Evolutionary conservation across 2,113 vertebrate genomes (phyloP).

Genomic region (Leptobrachium leishanense): DNA sequence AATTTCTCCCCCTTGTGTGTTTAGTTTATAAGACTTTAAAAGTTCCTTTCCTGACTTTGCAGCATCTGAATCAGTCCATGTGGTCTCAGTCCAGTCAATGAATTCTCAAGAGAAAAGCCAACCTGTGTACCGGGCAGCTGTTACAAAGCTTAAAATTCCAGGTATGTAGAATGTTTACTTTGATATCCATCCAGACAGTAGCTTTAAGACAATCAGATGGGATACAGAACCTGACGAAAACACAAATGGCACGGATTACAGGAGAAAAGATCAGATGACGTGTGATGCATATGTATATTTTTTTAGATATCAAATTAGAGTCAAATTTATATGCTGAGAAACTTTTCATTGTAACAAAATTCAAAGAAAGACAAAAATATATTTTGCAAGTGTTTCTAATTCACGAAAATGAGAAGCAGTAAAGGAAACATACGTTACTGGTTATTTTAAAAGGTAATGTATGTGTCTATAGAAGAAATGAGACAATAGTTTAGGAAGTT

Average conservation of each 20-base stretch:
- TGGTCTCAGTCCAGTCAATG: slow-evolving; percentile 90
- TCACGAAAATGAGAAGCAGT: background rate
- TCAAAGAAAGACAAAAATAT: slow-evolving; percentile 11
- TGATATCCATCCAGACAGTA: slow-evolving; percentile 19
- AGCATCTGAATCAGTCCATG: slow-evolving; percentile 95
- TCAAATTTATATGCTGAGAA: background rate
- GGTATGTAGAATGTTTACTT: slow-evolving; percentile 67
- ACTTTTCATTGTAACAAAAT: background rate
- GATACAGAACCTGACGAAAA: background rate
- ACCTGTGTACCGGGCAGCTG: slow-evolving; percentile 72
- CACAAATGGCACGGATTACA: background rate
- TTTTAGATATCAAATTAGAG: too few species aligned
- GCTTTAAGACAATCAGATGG: background rate
- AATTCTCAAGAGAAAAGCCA: slow-evolving; percentile 76
- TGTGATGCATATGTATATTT: background rate
- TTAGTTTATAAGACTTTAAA: too few species aligned
- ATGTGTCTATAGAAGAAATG: background rate
- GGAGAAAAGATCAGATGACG: background rate
- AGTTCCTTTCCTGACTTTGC: slow-evolving; percentile 47
- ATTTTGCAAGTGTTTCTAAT: background rate
- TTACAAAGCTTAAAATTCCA: slow-evolving; percentile 78
- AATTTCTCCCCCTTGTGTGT: too few species aligned
- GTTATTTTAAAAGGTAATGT: background rate
- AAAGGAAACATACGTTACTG: background rate
- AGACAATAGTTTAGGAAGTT: too few species aligned